Evolutionary conservation across 2,888 invertebrate genomes (phyloP), one percentile per base, ranked within the genome.

Genomic region (Acronicta alni): DNA sequence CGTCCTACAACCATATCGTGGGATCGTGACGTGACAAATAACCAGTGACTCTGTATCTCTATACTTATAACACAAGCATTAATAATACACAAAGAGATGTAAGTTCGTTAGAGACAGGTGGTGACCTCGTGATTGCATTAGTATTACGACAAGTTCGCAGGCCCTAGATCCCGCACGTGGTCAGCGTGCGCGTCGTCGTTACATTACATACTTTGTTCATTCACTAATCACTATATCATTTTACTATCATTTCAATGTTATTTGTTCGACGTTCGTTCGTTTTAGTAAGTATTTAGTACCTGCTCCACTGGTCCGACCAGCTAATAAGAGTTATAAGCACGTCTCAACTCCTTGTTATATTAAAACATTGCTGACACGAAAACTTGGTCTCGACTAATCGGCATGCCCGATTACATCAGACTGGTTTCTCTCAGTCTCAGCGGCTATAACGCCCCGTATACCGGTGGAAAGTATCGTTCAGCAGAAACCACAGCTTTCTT

Each of bases 401-500:
- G 68, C 77, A 67, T 73, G 74, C 61, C 69, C 61, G 79, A 83
- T 88, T 86, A 85, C 88, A 80, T 88, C 85, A 85, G 80, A 72
- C 76, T 73, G 74, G 80, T 87, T 85, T 88, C 86, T 86, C 84
- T 72, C 68, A 60, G 35, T 85, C 84, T 72, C 67, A 57, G 35
- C 55, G 39, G 32, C 56, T 59, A 37, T 55, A 44, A 51, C 60
- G 54, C 54, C 39, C 55, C 69, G 69, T 67, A 72, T 74, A 60
- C 42, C 76, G 77, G 77, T 86, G 77, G 89, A 89, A 90, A 90
- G 89, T 84, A 82, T 83, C 80, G 78, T 78, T 79, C 85, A 88
- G 87, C 85, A 88, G 87, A 89, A 87, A 86, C 83, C 77, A 66
- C 84, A 82, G 82, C 90, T 90, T 90, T 91, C 90, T 89, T 87